Evolutionary conservation across 2,888 invertebrate species (phyloP), one percentile per base, ranked within the genome.

Genomic region (Allygus modestus): DNA sequence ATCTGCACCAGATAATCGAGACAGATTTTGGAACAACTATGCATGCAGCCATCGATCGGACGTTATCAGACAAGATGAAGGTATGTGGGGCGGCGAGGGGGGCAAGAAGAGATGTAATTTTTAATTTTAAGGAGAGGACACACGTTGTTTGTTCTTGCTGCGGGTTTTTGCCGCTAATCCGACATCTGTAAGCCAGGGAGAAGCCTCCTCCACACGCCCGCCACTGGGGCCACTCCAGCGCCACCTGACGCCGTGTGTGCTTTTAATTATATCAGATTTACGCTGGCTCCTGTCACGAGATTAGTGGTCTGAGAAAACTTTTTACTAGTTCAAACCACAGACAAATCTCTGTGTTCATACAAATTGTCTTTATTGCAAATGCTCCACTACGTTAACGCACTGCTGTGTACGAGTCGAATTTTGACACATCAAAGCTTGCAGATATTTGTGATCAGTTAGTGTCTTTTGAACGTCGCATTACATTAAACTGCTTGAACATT

Each of bases 241-340:
- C 5, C 58, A 20, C 7, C 23, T 23, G 58, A 4, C 15, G 23
- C 20, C 23, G 20, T 58, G 58, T 58, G 58, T 58, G 58, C 58
- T 58, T 58, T 58, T 58, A 58, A 58, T 58, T 58, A 58, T 58
- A 58, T 23, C 58, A 58, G 58, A 58, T 58, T 58, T 58, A 23
- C 58, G 46, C 58, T 51, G 23, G 2, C 58, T 26, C 9, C 23
- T 2, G 5, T 20, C 58, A 58, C 1, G 58, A 23, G 58, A 20
- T 51, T 51, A 7, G 51, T 17, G 51, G 51, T 1, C 51, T 15
- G 51, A 7, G 37, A 9, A 37, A 37, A 37, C 37, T 37, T 37
- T 37, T 37, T 37, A 9, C 37, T 9, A 9, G 37, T n/a, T n/a
- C n/a, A n/a, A n/a, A n/a, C n/a, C n/a, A n/a, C n/a, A n/a, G n/a